A percentile compares a stretch with the other conserved stretches of the same genome.
phyloP scores from a whole-genome alignment of 1,140 invertebrate genomes.

The Apis cerana region DNA sequence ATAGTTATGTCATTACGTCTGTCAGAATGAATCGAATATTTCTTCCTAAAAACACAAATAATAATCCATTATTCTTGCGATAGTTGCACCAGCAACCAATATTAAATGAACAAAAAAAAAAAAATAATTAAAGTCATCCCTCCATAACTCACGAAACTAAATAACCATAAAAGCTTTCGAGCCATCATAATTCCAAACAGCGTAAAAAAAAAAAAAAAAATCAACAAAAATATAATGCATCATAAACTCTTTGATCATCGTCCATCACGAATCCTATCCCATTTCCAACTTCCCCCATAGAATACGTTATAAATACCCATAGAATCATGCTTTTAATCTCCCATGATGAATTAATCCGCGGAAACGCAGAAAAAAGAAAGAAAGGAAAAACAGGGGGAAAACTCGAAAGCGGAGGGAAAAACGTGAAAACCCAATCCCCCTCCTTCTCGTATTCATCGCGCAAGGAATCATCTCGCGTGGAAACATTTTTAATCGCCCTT shows the following conservation, averaged over 20 bases:
- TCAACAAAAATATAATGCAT: not conserved
- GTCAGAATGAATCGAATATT: not conserved
- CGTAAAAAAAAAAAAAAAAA: not conserved
- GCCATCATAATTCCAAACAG: not conserved
- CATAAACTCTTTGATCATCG: not conserved
- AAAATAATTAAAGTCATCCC: too few relatives aligned
- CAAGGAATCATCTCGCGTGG: too few relatives aligned
- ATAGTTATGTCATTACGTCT: not conserved
- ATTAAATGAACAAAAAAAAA: too few relatives aligned
- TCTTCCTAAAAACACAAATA: not conserved
- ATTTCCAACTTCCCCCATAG: not conserved
- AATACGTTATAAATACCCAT: not conserved
- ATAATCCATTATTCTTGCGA: too few relatives aligned
- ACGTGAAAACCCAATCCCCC: not conserved
- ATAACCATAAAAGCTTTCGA: not conserved
- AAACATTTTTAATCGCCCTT: conserved; percentile 23
- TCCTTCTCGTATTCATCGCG: not conserved
- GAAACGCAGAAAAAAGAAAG: not conserved
- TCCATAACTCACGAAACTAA: too few relatives aligned
- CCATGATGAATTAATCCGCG: not conserved
- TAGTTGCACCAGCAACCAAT: too few relatives aligned
- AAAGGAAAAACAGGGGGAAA: not conserved
- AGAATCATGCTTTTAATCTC: not conserved
- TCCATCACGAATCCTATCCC: not conserved
- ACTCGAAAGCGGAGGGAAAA: not conserved